A percentile compares a stretch with the other conserved stretches of the same genome.
Evolutionary conservation across 2,888 invertebrate species (phyloP).

Genomic region (Tineola bisselliella): DNA sequence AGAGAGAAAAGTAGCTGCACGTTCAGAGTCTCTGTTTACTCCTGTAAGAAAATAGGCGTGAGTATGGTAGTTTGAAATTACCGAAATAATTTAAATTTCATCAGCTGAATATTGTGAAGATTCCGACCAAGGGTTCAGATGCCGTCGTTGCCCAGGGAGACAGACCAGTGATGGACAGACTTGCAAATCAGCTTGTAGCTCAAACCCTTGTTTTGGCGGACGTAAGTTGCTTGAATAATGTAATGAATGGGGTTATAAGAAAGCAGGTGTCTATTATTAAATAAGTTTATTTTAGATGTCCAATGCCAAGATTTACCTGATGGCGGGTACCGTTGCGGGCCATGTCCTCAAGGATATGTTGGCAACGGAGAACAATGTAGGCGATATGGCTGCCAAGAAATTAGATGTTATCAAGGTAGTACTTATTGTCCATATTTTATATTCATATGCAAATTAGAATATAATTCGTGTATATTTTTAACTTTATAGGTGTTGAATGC

Average conservation of each 20-base stretch:
- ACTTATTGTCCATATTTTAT: too few relatives aligned
- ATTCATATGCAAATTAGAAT: too few relatives aligned
- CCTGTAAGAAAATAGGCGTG: too few relatives aligned
- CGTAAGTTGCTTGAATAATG: constrained; percentile 44
- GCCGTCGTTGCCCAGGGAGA: constrained; percentile 79
- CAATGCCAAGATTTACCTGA: constrained; percentile 43
- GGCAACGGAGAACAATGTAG: constrained; percentile 78
- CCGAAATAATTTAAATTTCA: neutral
- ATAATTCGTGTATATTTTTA: too few relatives aligned
- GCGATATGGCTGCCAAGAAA: constrained; percentile 33
- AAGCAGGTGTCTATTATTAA: neutral
- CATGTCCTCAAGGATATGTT: constrained; percentile 85
- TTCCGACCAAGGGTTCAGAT: constrained; percentile 74
- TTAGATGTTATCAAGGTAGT: constrained; percentile 40
- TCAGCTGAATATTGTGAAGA: constrained; percentile 75
- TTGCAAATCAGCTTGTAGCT: constrained; percentile 79
- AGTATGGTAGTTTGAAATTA: too few relatives aligned
- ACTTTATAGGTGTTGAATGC: constrained; percentile 71
- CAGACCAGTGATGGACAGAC: constrained; percentile 79
- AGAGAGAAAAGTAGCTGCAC: too few relatives aligned
- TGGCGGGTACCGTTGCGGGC: constrained; percentile 74
- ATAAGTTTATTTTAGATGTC: constrained; percentile 31
- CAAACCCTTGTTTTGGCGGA: constrained; percentile 62
- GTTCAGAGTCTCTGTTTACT: too few relatives aligned
- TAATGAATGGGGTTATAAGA: too few relatives aligned